Percentiles rank a stretch among this genome's conserved stretches.
phyloP scores from a whole-genome alignment of 1,140 invertebrate genomes.

The Microplitis demolitor region DNA sequence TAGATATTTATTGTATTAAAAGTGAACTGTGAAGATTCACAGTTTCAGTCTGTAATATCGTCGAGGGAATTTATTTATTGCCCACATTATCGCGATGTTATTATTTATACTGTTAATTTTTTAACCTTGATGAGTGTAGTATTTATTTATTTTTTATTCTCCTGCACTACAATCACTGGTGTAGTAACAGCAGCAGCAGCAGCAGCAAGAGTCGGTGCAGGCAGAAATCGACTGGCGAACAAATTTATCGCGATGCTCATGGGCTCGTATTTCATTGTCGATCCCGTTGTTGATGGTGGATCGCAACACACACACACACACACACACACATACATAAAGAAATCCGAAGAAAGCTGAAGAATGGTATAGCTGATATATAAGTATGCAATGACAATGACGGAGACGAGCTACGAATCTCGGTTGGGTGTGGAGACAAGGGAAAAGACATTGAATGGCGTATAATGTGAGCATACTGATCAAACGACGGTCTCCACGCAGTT shows the following conservation, averaged over 20 bases:
- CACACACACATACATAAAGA: not conserved
- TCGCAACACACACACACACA: not conserved
- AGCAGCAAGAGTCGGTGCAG: not conserved
- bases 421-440: not conserved
- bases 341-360: not conserved
- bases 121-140: not conserved
- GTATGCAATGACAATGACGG: not conserved
- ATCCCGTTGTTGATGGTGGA: slow-evolving; percentile 5
- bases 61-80: slow-evolving; percentile 4
- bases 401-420: not conserved
- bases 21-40: no score
- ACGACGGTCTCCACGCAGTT: not conserved
- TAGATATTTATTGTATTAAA: no score
- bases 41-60: no score
- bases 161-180: not conserved
- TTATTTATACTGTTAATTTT: no score
- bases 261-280: slow-evolving; percentile 26
- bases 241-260: slow-evolving; percentile 24
- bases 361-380: not conserved
- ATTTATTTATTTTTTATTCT: not conserved
- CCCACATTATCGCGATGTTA: not conserved
- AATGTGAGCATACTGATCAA: not conserved
- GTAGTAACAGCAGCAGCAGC: not conserved
- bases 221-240: not conserved
- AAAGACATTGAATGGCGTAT: slow-evolving; percentile 13